Conservation (phyloP, 2,888 invertebrate genomes). For the Nemoura dubitans region DNA sequence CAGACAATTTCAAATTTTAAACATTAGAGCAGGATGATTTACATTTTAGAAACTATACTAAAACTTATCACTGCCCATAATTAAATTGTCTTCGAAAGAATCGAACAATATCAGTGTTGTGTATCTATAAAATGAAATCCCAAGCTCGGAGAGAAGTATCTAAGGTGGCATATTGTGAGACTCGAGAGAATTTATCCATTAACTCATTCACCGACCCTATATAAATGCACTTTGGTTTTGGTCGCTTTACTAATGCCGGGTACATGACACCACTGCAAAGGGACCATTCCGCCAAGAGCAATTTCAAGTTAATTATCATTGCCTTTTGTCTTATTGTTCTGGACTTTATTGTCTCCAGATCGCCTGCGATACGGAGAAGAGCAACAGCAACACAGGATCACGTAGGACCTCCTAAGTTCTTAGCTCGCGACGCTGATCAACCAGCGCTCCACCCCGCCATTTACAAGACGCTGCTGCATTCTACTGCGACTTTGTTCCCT, state of each 20-base stretch:
- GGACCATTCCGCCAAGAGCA: background rate
- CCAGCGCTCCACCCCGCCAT: background rate
- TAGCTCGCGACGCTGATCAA: background rate
- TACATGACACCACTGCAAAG: background rate
- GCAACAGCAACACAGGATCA: background rate
- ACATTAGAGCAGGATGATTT: too few species aligned
- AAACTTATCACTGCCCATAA: too few species aligned
- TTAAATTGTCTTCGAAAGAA: too few species aligned
- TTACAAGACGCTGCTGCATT: background rate
- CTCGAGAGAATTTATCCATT: background rate
- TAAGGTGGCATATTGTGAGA: too few species aligned
- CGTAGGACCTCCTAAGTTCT: background rate
- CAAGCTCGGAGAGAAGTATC: too few species aligned
- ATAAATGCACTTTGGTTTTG: background rate
- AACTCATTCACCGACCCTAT: background rate
- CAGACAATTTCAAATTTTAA: too few species aligned
- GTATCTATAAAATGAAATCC: too few species aligned
- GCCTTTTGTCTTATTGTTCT: background rate
- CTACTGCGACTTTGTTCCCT: background rate
- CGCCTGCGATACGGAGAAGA: background rate
- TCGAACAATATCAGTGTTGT: too few species aligned
- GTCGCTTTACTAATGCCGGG: background rate
- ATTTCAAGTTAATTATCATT: background rate
- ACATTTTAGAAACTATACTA: too few species aligned
- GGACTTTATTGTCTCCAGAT: background rate